A percentile compares a stretch with the other conserved stretches of the same genome.
Conservation (phyloP, 2,888 invertebrate genomes). For the Calameuta pallipes region DNA sequence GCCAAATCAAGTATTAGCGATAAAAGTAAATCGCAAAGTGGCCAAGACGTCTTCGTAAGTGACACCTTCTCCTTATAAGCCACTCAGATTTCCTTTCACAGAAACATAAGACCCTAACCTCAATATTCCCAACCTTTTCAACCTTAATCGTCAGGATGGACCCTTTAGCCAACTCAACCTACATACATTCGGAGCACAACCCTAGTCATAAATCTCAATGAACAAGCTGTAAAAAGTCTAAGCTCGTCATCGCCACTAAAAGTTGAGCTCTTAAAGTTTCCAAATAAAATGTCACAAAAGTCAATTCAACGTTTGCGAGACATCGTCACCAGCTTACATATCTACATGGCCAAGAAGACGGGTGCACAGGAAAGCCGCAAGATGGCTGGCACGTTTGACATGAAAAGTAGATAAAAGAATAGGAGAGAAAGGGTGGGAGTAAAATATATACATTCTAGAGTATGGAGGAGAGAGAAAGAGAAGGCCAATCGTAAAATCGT, state of each 20-base stretch:
- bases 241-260: neutral
- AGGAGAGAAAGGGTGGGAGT: neutral
- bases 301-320: neutral
- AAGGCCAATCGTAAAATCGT: slow-evolving; percentile 5
- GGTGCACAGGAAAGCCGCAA: neutral
- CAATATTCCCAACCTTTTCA: neutral
- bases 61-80: neutral
- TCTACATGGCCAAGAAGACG: neutral
- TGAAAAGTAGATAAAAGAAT: neutral
- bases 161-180: neutral
- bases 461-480: neutral
- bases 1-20: neutral
- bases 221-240: neutral
- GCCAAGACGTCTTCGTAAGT: neutral
- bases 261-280: neutral
- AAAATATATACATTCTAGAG: neutral
- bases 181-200: neutral
- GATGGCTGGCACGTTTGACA: neutral
- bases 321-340: neutral
- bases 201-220: neutral
- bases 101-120: neutral
- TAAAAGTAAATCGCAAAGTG: neutral
- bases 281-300: neutral
- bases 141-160: neutral
- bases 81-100: neutral